These are phyloP conservation scores for Eupeodes luniger DNA, from an alignment of 2,888 invertebrate genomes.

Conservation along the genomic window DNA sequence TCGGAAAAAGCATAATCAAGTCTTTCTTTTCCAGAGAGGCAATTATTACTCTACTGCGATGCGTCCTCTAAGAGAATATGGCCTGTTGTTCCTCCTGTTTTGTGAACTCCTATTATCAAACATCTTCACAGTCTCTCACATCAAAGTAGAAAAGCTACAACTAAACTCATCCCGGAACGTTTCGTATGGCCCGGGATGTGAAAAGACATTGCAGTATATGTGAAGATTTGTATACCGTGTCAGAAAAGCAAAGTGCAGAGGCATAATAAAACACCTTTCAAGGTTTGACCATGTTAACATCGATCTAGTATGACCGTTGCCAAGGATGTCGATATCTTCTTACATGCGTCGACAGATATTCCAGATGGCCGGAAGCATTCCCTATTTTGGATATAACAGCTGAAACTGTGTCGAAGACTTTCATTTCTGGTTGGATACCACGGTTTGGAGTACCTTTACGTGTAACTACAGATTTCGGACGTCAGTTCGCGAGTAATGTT, in stretches of 20 bases:
- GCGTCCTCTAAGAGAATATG: conserved; percentile 30
- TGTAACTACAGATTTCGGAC: conserved; percentile 65
- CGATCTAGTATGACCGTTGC: conserved; percentile 50
- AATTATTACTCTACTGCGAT: conserved; percentile 23
- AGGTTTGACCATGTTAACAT: conserved; percentile 52
- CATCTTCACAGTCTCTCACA: conserved; percentile 40
- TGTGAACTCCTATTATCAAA: conserved; percentile 10
- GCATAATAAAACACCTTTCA: conserved; percentile 40
- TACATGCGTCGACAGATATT: conserved; percentile 38
- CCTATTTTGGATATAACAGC: conserved; percentile 55
- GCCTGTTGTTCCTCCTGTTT: conserved; percentile 40
- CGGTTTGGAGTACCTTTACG: conserved; percentile 58
- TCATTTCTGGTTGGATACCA: conserved; percentile 50
- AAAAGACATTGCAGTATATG: conserved; percentile 20
- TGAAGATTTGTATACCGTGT: conserved; percentile 34
- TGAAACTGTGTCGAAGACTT: conserved; percentile 56
- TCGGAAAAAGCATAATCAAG: conserved; percentile 76
- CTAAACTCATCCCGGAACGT: conserved; percentile 39
- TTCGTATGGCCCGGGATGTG: conserved; percentile 49
- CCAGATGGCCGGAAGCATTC: conserved; percentile 51
- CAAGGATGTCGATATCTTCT: conserved; percentile 48
- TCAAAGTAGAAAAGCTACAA: conserved; percentile 17
- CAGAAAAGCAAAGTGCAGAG: conserved; percentile 36
- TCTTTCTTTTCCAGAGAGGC: conserved; percentile 16
- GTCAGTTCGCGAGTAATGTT: conserved; percentile 55